Evolutionary conservation across 2,113 vertebrate species (phyloP).

Genomic region (Tylochromis polylepis): DNA sequence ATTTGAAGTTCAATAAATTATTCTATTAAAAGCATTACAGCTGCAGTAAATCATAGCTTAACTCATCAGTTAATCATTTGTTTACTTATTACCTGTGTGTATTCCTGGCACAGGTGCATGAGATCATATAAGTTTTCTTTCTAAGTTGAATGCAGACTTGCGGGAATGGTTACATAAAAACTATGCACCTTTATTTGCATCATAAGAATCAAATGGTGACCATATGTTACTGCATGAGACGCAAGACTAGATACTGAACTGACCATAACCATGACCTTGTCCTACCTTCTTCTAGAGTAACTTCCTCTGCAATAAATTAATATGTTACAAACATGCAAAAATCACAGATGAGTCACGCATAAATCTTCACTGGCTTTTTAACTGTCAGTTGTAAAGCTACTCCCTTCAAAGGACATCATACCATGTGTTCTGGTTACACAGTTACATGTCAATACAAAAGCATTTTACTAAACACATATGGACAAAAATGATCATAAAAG

Average conservation of each 20-base stretch:
- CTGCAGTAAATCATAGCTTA: not conserved
- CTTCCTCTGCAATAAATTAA: not conserved
- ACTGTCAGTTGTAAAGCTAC: not conserved
- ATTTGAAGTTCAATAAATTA: not conserved
- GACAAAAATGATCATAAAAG: not conserved
- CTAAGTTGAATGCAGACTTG: not conserved
- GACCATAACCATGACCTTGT: not conserved
- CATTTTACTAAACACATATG: not conserved
- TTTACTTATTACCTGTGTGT: not conserved
- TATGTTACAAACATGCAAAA: not conserved
- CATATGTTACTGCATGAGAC: slow-evolving; percentile 17
- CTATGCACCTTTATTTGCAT: slow-evolving; percentile 40
- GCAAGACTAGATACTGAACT: not conserved
- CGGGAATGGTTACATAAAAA: slow-evolving; percentile 23
- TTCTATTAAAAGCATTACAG: not conserved
- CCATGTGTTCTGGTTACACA: not conserved
- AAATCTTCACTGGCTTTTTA: not conserved
- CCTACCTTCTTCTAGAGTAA: not conserved
- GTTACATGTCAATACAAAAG: not conserved
- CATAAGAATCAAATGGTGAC: slow-evolving; percentile 34
- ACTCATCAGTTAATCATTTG: not conserved
- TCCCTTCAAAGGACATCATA: not conserved
- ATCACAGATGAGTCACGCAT: not conserved
- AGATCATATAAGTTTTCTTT: slow-evolving; percentile 16
- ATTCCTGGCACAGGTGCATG: not conserved